A percentile compares a stretch with the other conserved stretches of the same genome.
These are phyloP conservation scores for Thamnophis elegans DNA, from an alignment of 2,797 vertebrate genomes.

Conservation along the genomic window DNA sequence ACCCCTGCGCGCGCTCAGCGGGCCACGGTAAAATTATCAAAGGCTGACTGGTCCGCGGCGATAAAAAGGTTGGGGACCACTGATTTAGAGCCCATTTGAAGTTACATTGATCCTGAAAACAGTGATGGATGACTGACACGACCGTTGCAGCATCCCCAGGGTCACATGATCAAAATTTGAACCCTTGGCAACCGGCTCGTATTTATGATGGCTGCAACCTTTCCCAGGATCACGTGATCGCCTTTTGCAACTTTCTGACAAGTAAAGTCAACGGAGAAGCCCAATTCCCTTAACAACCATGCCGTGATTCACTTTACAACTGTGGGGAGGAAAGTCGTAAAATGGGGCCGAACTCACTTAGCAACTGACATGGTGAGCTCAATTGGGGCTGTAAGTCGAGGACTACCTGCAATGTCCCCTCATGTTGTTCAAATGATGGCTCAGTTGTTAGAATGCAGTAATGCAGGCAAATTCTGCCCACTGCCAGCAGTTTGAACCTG, in stretches of 20 bases:
- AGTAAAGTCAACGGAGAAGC: not conserved
- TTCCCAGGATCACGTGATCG: accelerated
- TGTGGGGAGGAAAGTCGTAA: not conserved
- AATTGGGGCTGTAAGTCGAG: not conserved
- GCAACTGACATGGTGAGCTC: not conserved
- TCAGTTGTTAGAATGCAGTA: not conserved
- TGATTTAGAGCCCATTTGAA: not conserved
- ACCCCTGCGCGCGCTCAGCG: too few species aligned
- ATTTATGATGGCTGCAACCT: not conserved
- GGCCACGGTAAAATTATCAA: too few species aligned
- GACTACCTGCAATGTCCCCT: not conserved
- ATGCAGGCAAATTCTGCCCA: not conserved
- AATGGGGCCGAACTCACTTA: not conserved
- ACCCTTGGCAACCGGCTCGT: not conserved
- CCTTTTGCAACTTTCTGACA: not conserved
- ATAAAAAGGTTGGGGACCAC: too few species aligned
- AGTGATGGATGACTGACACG: not conserved
- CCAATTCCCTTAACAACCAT: not conserved
- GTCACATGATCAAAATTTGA: not conserved
- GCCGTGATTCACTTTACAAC: not conserved
- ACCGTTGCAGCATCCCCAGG: too few species aligned
- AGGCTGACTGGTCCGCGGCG: too few species aligned
- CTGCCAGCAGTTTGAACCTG: not conserved
- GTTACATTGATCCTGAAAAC: not conserved
- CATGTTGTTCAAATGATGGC: not conserved